Evolutionary conservation across 2,888 invertebrate species (phyloP).

Genomic region (Lasioglossum villosulum): DNA sequence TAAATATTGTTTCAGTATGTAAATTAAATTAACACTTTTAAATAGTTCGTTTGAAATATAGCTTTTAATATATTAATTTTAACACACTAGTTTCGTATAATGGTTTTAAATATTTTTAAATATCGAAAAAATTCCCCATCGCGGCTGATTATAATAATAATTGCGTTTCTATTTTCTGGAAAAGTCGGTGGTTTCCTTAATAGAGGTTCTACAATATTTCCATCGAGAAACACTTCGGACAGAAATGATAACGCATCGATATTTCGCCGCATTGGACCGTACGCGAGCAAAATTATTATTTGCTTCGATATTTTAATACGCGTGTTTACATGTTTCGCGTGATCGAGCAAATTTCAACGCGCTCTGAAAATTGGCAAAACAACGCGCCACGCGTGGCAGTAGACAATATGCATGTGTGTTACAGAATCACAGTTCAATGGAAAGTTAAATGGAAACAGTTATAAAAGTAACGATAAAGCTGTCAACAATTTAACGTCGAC

Average conservation of each 20-base stretch:
- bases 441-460: conserved; percentile 41
- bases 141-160: neutral
- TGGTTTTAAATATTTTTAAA: neutral
- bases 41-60: too few species aligned
- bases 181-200: neutral
- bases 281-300: conserved; percentile 30
- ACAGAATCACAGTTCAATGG: conserved; percentile 21
- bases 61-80: neutral
- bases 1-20: neutral
- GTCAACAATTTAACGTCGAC: conserved; percentile 31
- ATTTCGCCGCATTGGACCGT: conserved; percentile 7
- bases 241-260: conserved; percentile 11
- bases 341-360: conserved; percentile 25
- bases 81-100: neutral
- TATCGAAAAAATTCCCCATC: neutral
- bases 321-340: conserved; percentile 23
- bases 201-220: neutral
- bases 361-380: neutral
- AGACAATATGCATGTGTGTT: neutral
- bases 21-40: too few species aligned
- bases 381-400: neutral
- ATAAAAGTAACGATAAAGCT: conserved; percentile 47
- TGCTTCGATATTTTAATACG: conserved; percentile 30
- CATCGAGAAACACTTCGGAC: conserved; percentile 4
- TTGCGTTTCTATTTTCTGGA: neutral